Evolutionary conservation across 1,140 invertebrate genomes (phyloP), one percentile per base, ranked within the genome.

Genomic region (Micrasema longulum): DNA sequence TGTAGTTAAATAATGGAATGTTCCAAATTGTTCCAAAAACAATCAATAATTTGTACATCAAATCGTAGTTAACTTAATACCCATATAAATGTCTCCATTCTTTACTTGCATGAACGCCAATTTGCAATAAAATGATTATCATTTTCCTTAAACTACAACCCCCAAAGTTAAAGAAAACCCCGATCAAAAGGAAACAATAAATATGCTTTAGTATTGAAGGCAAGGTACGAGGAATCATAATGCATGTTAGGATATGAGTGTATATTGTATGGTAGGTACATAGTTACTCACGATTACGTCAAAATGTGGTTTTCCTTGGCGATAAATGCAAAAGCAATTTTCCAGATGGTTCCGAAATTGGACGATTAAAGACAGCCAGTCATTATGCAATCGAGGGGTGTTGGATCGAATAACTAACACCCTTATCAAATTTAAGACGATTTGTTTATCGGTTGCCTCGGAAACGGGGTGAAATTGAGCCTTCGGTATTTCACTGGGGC

Each of bases 381-480:
- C 55, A 60, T 60, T 60, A 60, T 60, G 55, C 55, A 60, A 60
- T 60, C 55, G 20, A 60, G 38, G 11, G 36, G 55, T 16, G 55
- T 16, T 41, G 36, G 35, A 60, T 60, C 55, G 55, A 60, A 60
- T 18, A 10, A 22, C 16, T 10, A 38, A 60, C 55, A 38, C 55
- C 55, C 55, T 5, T 14, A 55, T 35, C 55, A 53, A 26, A 53
- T 20, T 20, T 26, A 23, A 48, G 35, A 4, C 14, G 31, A 38
- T 60, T 38, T 60, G 55, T 60, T 60, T 36, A 60, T 60, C 55
- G 9, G 55, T 60, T 16, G 55, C 16, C 10, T 18, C 11, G 36
- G 36, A n/a, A 35, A 60, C 26, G 52, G 7, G 26, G 12, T 52
- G 26, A 31, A 53, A 53, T 23, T 16, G 23, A 53, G 1, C 23